phyloP scores from a whole-genome alignment of 2,888 invertebrate species.

The Dicranocentrus wangi region DNA sequence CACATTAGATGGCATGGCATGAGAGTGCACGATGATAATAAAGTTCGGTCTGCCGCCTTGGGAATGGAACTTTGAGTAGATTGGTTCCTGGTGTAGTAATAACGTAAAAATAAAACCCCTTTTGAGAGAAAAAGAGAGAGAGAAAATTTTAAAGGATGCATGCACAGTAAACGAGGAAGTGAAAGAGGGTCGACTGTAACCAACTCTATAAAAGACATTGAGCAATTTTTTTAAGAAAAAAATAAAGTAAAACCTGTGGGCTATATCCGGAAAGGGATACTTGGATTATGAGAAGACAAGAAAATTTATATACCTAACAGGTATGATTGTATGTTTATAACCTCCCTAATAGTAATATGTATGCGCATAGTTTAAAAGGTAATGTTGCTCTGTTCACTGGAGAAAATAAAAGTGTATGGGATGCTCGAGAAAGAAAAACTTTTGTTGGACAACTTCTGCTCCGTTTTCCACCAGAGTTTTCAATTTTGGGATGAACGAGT shows the following conservation, averaged over 20 bases:
- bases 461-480: slow-evolving; percentile 38
- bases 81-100: slow-evolving; percentile 65
- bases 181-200: slow-evolving; percentile 49
- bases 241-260: slow-evolving; percentile 62
- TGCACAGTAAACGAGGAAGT: slow-evolving; percentile 13
- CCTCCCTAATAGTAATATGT: slow-evolving; percentile 28
- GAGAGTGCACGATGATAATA: slow-evolving; percentile 66
- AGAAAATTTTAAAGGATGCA: not conserved
- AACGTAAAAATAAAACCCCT: slow-evolving; percentile 64
- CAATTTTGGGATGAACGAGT: slow-evolving; percentile 51
- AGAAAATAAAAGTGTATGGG: not conserved
- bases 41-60: slow-evolving; percentile 67
- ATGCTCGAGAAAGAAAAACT: not conserved
- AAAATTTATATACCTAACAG: not conserved
- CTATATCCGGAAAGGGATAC: slow-evolving; percentile 8
- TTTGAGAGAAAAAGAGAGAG: slow-evolving; percentile 28
- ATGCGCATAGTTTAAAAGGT: slow-evolving; percentile 46
- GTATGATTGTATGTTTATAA: not conserved
- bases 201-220: slow-evolving; percentile 53
- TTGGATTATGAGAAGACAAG: not conserved
- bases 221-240: slow-evolving; percentile 26
- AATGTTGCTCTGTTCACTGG: not conserved
- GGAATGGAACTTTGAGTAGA: slow-evolving; percentile 67
- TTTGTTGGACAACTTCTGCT: not conserved
- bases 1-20: slow-evolving; percentile 62